Percentiles rank a stretch among this genome's conserved stretches.
These are phyloP conservation scores for Trypoxylon attenuatum DNA, from an alignment of 2,888 invertebrate species.

Conservation along the genomic window DNA sequence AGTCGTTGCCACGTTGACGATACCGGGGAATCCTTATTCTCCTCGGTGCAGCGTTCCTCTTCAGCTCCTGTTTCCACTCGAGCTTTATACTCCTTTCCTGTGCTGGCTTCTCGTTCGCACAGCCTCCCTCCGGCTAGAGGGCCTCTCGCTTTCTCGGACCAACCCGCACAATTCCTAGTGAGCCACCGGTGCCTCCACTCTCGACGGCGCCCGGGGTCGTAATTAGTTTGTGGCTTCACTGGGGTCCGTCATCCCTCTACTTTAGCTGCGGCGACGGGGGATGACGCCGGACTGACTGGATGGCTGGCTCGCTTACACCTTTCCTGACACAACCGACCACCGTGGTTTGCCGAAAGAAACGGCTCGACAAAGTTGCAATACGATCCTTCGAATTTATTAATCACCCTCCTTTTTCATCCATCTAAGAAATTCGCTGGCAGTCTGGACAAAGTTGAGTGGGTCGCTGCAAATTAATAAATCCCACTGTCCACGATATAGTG, in stretches of 20 bases:
- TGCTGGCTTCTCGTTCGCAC: constrained; percentile 1
- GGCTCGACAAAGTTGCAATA: too few relatives aligned
- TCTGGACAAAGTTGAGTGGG: constrained; percentile 1
- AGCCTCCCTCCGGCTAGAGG: constrained; percentile 1
- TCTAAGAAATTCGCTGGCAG: too few relatives aligned
- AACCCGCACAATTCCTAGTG: constrained; percentile 35
- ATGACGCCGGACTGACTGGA: constrained; percentile 22
- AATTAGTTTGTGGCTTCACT: constrained; percentile 68
- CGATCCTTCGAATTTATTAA: too few relatives aligned
- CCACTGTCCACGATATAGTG: not conserved
- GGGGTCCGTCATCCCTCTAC: constrained; percentile 58
- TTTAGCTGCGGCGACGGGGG: constrained; percentile 31
- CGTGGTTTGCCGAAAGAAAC: constrained; percentile 30
- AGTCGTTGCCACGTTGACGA: constrained; percentile 19
- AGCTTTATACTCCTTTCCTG: not conserved
- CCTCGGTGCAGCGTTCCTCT: constrained; percentile 29
- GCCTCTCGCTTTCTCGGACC: constrained; percentile 1
- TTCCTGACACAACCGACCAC: constrained; percentile 23
- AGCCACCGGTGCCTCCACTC: constrained; percentile 58
- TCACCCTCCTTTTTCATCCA: too few relatives aligned
- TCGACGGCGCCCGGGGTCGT: constrained; percentile 65
- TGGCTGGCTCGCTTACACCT: constrained; percentile 23
- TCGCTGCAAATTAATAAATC: constrained; percentile 44
- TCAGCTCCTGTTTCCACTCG: constrained; percentile 4
- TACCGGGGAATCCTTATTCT: constrained; percentile 31